phyloP scores from a whole-genome alignment of 2,888 invertebrate species.

The Papilio demoleus region DNA sequence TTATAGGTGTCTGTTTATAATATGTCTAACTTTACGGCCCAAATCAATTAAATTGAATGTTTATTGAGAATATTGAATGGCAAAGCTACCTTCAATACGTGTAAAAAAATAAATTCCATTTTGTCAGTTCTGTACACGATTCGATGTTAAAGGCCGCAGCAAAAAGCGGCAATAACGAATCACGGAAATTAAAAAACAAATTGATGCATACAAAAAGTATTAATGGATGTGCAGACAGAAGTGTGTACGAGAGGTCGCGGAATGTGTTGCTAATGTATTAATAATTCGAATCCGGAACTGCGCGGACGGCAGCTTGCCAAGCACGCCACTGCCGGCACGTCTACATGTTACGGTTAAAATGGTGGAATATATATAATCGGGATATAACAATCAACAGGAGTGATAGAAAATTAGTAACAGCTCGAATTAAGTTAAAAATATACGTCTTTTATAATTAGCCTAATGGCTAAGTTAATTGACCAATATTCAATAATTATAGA shows the following conservation, averaged over 20 bases:
- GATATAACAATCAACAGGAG: background rate
- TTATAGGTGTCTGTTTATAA: too few relatives aligned
- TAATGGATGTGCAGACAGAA: slow-evolving; percentile 9
- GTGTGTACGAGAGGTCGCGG: slow-evolving; percentile 16
- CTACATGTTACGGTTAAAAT: background rate
- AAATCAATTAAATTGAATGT: background rate
- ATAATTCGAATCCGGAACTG: slow-evolving; percentile 35
- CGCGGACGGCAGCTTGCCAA: slow-evolving; percentile 30
- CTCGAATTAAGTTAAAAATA: background rate
- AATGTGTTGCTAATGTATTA: slow-evolving; percentile 17
- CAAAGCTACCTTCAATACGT: background rate
- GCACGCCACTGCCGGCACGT: slow-evolving; percentile 25
- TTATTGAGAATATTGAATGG: background rate
- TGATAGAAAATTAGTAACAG: too few relatives aligned
- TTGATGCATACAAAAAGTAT: slow-evolving; percentile 9
- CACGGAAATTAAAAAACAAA: slow-evolving; percentile 15
- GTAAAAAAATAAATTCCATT: background rate
- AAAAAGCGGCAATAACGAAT: slow-evolving; percentile 5
- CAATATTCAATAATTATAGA: too few relatives aligned
- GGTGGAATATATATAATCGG: background rate
- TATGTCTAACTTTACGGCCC: background rate
- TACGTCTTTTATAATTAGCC: too few relatives aligned
- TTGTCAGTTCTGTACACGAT: slow-evolving; percentile 2
- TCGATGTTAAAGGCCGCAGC: background rate
- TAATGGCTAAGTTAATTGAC: too few relatives aligned